A percentile compares a stretch with the other conserved stretches of the same genome.
Conservation (phyloP, 2,113 vertebrate species). For the Antidorcas marsupialis region DNA sequence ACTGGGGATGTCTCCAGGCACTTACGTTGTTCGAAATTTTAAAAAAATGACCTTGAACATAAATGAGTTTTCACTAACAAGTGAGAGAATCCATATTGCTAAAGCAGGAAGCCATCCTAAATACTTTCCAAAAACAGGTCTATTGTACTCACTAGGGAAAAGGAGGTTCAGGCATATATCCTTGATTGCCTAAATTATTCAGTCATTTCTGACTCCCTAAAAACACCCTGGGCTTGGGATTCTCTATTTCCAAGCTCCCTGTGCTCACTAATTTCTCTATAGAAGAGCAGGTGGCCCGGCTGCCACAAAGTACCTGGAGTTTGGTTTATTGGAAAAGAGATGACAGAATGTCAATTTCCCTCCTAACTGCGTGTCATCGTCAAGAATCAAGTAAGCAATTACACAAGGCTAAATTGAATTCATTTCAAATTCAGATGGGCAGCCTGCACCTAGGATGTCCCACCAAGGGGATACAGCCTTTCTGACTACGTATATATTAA, state of each 20-base stretch:
- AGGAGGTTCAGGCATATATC: background rate
- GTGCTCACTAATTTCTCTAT: slow-evolving; percentile 69
- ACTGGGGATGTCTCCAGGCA: background rate
- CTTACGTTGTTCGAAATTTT: background rate
- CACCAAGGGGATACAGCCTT: slow-evolving; percentile 50
- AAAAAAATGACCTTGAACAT: slow-evolving; percentile 9
- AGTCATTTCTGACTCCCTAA: slow-evolving; percentile 61
- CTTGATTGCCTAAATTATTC: background rate
- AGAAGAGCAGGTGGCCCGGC: slow-evolving; percentile 67
- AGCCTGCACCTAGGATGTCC: slow-evolving; percentile 44
- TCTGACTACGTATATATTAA: background rate
- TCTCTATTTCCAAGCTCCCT: slow-evolving; percentile 71
- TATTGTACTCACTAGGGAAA: background rate
- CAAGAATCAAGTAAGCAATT: slow-evolving; percentile 82
- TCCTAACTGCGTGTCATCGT: slow-evolving; percentile 77
- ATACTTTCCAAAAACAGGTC: background rate
- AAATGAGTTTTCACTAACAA: slow-evolving; percentile 7
- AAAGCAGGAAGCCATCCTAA: background rate
- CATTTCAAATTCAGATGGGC: slow-evolving; percentile 75
- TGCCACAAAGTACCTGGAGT: slow-evolving; percentile 62
- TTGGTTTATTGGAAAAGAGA: slow-evolving; percentile 77
- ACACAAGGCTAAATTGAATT: slow-evolving; percentile 77
- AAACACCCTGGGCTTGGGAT: slow-evolving; percentile 52
- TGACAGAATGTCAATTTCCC: slow-evolving; percentile 81
- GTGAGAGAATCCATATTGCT: background rate